Conservation (phyloP, 2,888 invertebrate genomes). For the Stomorhina lunata region DNA sequence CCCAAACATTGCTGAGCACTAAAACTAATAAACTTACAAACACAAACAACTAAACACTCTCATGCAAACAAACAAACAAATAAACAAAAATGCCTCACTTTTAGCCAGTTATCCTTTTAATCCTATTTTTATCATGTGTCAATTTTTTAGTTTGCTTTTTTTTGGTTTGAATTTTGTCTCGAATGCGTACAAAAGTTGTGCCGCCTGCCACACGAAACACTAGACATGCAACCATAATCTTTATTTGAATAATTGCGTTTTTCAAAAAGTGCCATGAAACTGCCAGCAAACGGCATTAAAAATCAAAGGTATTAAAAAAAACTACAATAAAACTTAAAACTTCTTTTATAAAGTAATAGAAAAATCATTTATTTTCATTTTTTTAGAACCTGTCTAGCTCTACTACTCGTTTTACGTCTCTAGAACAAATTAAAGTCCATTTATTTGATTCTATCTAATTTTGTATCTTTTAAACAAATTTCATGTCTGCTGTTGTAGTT, state of each 20-base stretch:
- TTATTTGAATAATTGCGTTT: constrained; percentile 33
- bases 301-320: neutral
- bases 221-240: constrained; percentile 55
- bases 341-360: neutral
- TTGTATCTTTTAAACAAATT: neutral
- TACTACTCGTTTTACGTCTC: too few relatives aligned
- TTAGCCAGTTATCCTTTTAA: constrained; percentile 40
- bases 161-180: neutral
- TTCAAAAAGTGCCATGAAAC: neutral
- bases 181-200: constrained; percentile 35
- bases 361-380: neutral
- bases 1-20: constrained; percentile 1
- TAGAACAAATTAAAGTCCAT: neutral
- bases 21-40: neutral
- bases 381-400: too few relatives aligned
- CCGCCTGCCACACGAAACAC: constrained; percentile 47
- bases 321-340: neutral
- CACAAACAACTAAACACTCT: neutral
- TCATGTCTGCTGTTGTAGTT: neutral
- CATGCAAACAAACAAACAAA: neutral
- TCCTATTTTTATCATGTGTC: constrained; percentile 59
- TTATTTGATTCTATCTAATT: neutral
- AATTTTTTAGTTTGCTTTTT: constrained; percentile 36
- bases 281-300: constrained; percentile 4
- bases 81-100: neutral